Conservation (phyloP, 92 coral and sea anemone genomes). For the Siderastrea siderea region DNA sequence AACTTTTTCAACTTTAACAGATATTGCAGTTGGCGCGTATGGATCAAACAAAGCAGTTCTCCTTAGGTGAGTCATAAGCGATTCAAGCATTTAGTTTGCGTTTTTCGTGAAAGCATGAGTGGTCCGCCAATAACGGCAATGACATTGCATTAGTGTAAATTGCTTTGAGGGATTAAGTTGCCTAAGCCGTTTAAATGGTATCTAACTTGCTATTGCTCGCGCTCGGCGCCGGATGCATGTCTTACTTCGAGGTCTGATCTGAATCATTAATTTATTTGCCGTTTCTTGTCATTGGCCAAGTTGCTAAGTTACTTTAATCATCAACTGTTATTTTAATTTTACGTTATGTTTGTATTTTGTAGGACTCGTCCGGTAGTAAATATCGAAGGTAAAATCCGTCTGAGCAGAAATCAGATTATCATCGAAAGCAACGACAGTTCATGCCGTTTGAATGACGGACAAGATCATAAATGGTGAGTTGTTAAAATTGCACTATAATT, state of each 20-base stretch:
- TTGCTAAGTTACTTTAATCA: too few relatives aligned
- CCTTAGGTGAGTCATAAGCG: slow-evolving; percentile 60
- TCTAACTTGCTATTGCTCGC: not conserved
- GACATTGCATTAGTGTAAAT: too few relatives aligned
- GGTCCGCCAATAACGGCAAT: too few relatives aligned
- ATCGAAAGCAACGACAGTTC: slow-evolving; percentile 55
- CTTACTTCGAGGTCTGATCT: not conserved
- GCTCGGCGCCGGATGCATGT: not conserved
- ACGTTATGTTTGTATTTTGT: not conserved
- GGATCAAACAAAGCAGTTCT: slow-evolving; percentile 75
- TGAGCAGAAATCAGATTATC: slow-evolving; percentile 60
- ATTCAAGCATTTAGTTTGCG: not conserved
- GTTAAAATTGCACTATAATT: not conserved
- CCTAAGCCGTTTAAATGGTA: too few relatives aligned
- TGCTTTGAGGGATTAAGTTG: too few relatives aligned
- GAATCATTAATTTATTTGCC: not conserved
- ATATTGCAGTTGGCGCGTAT: slow-evolving; percentile 86
- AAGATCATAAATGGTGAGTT: slow-evolving; percentile 70
- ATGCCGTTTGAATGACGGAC: slow-evolving; percentile 49
- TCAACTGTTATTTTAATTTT: not conserved
- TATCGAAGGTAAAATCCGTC: slow-evolving; percentile 49
- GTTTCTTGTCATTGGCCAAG: not conserved
- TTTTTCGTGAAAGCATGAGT: too few relatives aligned
- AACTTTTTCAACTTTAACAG: slow-evolving; percentile 9
- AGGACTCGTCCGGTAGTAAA: slow-evolving; percentile 74